phyloP scores from a whole-genome alignment of 2,888 invertebrate species.

The Sipunculus nudus region DNA sequence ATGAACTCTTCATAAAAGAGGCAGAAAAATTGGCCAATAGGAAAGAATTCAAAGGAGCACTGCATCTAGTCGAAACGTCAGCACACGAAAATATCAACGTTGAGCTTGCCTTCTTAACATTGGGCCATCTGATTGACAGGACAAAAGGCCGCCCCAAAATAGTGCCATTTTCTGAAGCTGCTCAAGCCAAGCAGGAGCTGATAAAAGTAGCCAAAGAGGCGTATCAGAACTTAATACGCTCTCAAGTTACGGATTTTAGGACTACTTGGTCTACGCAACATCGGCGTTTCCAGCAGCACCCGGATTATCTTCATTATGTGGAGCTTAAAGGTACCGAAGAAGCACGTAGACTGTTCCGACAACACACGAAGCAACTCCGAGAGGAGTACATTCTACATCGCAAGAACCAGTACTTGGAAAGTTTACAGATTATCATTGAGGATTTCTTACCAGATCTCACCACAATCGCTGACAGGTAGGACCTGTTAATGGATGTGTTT shows the following conservation, averaged over 20 bases:
- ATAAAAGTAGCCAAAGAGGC: conserved; percentile 91
- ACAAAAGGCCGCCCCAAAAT: conserved; percentile 74
- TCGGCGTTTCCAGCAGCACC: conserved; percentile 85
- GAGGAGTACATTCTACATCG: conserved; percentile 82
- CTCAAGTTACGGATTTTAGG: conserved; percentile 83
- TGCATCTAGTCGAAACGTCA: conserved; percentile 92
- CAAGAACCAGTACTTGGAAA: conserved; percentile 80
- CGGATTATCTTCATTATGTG: conserved; percentile 85
- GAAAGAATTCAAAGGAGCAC: conserved; percentile 79
- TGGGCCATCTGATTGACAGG: conserved; percentile 93
- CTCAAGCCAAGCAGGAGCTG: conserved; percentile 85
- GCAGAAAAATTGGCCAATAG: conserved; percentile 87
- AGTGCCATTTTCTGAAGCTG: conserved; percentile 83
- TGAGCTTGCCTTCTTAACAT: conserved; percentile 83
- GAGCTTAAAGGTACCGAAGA: conserved; percentile 89
- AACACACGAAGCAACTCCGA: conserved; percentile 82
- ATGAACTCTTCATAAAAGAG: conserved; percentile 76
- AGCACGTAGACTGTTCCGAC: conserved; percentile 80
- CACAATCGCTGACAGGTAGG: conserved; percentile 73
- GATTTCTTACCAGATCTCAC: conserved; percentile 82
- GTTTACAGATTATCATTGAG: conserved; percentile 80
- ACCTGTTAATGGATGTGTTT: too few species aligned
- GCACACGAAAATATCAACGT: conserved; percentile 96
- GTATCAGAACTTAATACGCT: conserved; percentile 84
- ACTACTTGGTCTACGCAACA: conserved; percentile 73